A percentile compares a stretch with the other conserved stretches of the same genome.
phyloP scores from a whole-genome alignment of 2,797 vertebrate genomes.

The Thamnophis elegans region DNA sequence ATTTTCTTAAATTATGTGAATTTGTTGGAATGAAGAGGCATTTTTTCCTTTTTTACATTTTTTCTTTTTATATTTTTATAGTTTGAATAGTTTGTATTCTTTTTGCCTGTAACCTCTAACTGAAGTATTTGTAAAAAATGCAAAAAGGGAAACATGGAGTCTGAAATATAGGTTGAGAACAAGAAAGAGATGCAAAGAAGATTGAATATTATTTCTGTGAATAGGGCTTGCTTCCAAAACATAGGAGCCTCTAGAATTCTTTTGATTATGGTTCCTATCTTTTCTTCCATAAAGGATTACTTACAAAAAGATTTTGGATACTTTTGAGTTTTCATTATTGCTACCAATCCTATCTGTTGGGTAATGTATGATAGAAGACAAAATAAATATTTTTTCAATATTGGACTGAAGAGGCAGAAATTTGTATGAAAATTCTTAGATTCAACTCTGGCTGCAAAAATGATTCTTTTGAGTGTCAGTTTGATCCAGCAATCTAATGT shows the following conservation, averaged over 20 bases:
- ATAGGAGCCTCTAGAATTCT: background rate
- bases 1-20: background rate
- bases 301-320: background rate
- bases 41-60: background rate
- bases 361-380: background rate
- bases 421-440: background rate
- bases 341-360: background rate
- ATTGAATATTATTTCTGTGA: background rate
- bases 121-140: background rate
- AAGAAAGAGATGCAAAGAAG: background rate
- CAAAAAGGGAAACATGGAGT: background rate
- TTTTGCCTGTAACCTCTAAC: background rate
- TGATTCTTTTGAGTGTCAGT: background rate
- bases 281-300: background rate
- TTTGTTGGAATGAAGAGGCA: background rate
- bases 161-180: background rate
- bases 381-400: background rate
- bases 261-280: background rate
- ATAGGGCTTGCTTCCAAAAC: background rate
- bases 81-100: background rate
- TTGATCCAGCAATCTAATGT: background rate
- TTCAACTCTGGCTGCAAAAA: background rate
- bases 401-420: background rate
- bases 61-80: background rate
- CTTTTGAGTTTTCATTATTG: background rate